phyloP scores from a whole-genome alignment of 2,888 invertebrate species.

The Fissipunctia ypsillon region DNA sequence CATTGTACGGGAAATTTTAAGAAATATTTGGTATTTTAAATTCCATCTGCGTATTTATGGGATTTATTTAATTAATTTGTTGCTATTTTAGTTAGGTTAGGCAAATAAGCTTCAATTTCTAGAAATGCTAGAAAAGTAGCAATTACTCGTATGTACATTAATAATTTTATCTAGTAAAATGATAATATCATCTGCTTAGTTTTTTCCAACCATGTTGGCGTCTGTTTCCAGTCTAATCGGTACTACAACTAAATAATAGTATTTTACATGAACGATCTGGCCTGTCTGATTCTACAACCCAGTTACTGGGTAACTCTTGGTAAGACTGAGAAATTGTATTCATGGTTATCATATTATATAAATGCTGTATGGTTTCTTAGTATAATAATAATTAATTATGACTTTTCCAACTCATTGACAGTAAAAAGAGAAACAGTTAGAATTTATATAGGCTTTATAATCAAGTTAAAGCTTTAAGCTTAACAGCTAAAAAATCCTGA shows the following conservation, averaged over 20 bases:
- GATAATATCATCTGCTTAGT: background rate
- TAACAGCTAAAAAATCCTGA: background rate
- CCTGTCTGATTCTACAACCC: no score
- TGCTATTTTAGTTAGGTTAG: background rate
- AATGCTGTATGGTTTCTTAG: background rate
- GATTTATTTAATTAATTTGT: background rate
- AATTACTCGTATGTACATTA: no score
- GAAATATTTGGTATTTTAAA: constrained; percentile 17
- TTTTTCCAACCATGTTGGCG: background rate
- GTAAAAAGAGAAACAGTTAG: background rate
- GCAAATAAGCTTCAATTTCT: background rate
- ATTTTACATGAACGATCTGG: background rate
- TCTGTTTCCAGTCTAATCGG: background rate
- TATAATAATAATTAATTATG: background rate
- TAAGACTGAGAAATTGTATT: background rate
- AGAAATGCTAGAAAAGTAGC: no score
- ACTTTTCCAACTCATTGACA: background rate
- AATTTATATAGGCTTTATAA: background rate
- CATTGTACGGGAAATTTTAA: constrained; percentile 34
- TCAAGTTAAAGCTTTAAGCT: background rate
- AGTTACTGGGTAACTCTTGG: background rate
- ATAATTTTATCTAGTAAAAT: background rate
- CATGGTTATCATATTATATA: background rate
- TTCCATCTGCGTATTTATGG: background rate
- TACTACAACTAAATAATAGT: background rate